Percentiles rank a stretch among this genome's conserved stretches.
phyloP scores from a whole-genome alignment of 1,140 invertebrate species.

The Drosophila bifasciata region DNA sequence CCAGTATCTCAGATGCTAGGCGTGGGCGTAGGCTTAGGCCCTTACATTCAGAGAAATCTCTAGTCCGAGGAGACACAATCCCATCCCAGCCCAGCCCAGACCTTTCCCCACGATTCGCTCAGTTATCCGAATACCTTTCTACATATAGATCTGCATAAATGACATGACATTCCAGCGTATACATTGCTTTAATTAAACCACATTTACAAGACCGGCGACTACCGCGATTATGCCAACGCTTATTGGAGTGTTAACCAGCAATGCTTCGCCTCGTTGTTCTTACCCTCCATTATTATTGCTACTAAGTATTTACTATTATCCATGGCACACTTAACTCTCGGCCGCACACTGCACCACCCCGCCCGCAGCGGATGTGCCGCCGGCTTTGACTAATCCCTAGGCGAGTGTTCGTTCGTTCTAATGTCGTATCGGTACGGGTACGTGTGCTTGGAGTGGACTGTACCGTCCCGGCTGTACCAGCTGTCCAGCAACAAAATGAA shows the following conservation, averaged over 20 bases:
- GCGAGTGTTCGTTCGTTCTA: constrained; percentile 10
- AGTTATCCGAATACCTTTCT: constrained; percentile 22
- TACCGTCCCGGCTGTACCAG: neutral
- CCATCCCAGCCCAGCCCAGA: constrained; percentile 1
- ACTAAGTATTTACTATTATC: constrained; percentile 21
- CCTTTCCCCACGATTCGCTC: neutral
- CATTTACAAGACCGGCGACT: constrained; percentile 20
- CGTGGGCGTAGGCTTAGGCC: neutral
- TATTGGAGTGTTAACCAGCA: constrained; percentile 43
- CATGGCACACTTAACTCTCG: constrained; percentile 16
- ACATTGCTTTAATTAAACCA: constrained; percentile 47
- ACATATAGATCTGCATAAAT: constrained; percentile 21
- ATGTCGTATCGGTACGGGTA: constrained; percentile 7
- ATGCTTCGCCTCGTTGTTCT: constrained; percentile 41
- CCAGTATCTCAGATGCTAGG: too few species aligned
- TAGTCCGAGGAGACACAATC: neutral
- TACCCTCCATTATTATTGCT: constrained; percentile 24
- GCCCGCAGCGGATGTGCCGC: constrained; percentile 11
- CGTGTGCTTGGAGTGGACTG: constrained; percentile 7
- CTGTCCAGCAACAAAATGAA: constrained; percentile 11
- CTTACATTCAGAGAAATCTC: neutral
- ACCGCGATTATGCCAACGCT: constrained; percentile 26
- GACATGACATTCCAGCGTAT: constrained; percentile 9
- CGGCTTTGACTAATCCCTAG: constrained; percentile 43
- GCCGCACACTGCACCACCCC: neutral